Percentiles rank a stretch among this genome's conserved stretches.
Evolutionary conservation across 2,113 vertebrate species (phyloP).

Genomic region (Phyllopteryx taeniolatus): DNA sequence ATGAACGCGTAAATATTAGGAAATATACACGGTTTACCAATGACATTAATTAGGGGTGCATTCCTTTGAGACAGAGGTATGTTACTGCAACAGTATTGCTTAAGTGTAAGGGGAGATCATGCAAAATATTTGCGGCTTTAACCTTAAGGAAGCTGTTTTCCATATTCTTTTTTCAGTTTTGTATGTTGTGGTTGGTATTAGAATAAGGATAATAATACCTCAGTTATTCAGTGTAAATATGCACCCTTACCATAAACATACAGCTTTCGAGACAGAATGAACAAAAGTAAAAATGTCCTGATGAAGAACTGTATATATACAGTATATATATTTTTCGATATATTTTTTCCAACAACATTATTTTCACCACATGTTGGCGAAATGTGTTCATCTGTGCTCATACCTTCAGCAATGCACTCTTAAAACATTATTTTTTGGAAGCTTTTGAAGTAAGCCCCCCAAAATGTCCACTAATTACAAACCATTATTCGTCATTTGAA

Average conservation of each 20-base stretch:
- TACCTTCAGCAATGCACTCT: neutral
- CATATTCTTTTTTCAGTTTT: neutral
- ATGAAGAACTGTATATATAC: neutral
- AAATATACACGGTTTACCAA: neutral
- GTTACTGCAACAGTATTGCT: neutral
- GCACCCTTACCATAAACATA: neutral
- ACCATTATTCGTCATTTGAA: neutral
- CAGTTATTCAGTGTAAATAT: no score
- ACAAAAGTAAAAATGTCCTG: neutral
- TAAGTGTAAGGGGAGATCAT: neutral
- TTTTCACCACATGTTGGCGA: neutral
- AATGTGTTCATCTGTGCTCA: neutral
- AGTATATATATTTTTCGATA: no score
- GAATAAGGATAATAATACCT: neutral
- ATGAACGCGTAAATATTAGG: neutral
- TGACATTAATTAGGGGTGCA: neutral
- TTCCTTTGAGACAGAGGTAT: neutral
- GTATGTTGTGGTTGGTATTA: neutral
- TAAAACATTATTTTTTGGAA: neutral
- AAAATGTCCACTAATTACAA: neutral
- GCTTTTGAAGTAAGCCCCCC: neutral
- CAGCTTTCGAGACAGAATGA: neutral
- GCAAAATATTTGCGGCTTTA: no score
- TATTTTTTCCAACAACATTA: neutral
- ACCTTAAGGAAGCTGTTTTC: no score